Percentiles rank a stretch among this genome's conserved stretches.
These are phyloP conservation scores for Tokudaia tokunoshimensis DNA, from an alignment of 2,797 vertebrate genomes.

Conservation along the genomic window DNA sequence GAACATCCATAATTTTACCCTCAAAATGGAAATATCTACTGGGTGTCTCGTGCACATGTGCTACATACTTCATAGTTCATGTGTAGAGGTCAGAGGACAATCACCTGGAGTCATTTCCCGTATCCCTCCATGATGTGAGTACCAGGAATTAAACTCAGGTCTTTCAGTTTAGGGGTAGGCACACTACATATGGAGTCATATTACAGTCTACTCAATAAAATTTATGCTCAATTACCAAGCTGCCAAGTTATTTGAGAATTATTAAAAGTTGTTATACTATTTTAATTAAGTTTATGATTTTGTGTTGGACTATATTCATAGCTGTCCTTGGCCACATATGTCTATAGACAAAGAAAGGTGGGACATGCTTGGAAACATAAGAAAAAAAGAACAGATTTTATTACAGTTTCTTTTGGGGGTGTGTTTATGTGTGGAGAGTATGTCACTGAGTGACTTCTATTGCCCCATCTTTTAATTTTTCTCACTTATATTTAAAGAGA, in stretches of 20 bases:
- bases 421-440: neutral
- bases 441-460: neutral
- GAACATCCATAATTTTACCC: neutral
- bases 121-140: neutral
- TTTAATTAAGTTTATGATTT: neutral
- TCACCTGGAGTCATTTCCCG: neutral
- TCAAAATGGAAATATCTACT: neutral
- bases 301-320: neutral
- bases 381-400: neutral
- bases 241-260: neutral
- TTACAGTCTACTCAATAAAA: neutral
- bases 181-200: neutral
- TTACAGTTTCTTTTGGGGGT: neutral
- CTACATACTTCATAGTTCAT: neutral
- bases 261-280: neutral
- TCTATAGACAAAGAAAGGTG: neutral
- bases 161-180: too few species aligned
- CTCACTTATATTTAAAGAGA: neutral
- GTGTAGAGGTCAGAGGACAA: neutral
- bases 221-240: neutral
- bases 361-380: neutral
- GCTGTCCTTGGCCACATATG: neutral
- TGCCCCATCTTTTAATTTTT: slow-evolving; percentile 28
- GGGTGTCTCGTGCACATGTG: too few species aligned
- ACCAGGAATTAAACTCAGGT: neutral